Base-by-base conservation (phyloP, 2,888 invertebrate genomes). In the Cryptocephalus primarius region DNA sequence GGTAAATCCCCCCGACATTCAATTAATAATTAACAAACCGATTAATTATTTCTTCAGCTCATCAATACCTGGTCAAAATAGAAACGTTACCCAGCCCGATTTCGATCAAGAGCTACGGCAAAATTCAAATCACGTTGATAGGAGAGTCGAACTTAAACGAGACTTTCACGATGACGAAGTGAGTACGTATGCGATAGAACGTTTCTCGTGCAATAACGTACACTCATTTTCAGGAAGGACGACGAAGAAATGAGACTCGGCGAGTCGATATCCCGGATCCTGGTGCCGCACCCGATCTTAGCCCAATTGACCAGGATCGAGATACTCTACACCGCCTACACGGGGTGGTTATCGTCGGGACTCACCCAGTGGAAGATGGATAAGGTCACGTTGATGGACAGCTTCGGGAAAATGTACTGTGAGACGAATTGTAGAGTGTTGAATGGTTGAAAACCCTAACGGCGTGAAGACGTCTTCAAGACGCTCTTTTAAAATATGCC, bases 331-430 rank as follows among this genome's bases (percentile, higher is more conserved):
- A 86, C 85, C 8, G 88, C 88, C 0, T 92, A 92, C 72, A 85
- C 85, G 54, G 92, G 92, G 10, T 93, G 93, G 93, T 76, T 92
- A 47, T 87, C 86, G 32, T 88, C 87, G 13, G 91, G 90, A 1
- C 74, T 88, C 46, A 80, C 83, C 34, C 77, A 82, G 47, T 85
- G 92, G 79, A 80, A 79, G 57, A 77, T 93, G 49, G 86, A 91
- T 69, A 88, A 88, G 67, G 77, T 92, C 14, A 80, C 85, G 44
- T 75, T 93, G 12, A 83, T 84, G 40, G 90, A 91, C 64, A 89
- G 89, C 65, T 88, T 86, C 62, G 88, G 90, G 10, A 83, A 85
- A 63, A 81, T 78, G 84, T 84, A 63, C 9, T 22, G 13, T 43
- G 14, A 72, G 72, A n/a, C 39, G 33, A n/a, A 32, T 9, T 22